Evolutionary conservation across 2,113 vertebrate species (phyloP).

Genomic region (Nannospalax galili): DNA sequence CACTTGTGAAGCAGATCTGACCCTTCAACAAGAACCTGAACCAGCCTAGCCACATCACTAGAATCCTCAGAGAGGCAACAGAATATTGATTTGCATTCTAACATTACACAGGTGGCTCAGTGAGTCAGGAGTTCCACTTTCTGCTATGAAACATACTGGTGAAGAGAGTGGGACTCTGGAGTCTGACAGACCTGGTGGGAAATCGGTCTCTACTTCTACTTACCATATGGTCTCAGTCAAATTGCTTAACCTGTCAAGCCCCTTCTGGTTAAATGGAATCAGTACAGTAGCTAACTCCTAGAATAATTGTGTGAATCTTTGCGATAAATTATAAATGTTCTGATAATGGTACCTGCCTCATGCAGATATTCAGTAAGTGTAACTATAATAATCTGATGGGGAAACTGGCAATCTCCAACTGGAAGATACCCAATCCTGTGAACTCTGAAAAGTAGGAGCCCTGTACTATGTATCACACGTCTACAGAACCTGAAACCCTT

Average conservation of each 20-base stretch:
- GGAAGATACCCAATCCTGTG: neutral
- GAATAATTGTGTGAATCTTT: neutral
- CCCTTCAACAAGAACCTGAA: neutral
- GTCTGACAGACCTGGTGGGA: neutral
- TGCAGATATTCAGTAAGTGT: neutral
- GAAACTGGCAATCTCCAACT: neutral
- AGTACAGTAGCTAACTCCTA: neutral
- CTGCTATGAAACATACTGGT: neutral
- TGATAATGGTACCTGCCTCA: neutral
- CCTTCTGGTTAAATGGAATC: neutral
- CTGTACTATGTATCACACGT: fast-evolving
- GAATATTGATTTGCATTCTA: neutral
- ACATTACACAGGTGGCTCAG: neutral
- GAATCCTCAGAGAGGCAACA: neutral
- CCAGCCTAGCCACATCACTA: neutral
- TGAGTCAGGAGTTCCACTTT: neutral
- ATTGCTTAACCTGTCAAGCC: neutral
- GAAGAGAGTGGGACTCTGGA: neutral
- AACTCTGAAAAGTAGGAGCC: neutral
- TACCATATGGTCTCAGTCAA: neutral
- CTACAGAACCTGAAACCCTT: neutral
- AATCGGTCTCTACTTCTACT: neutral
- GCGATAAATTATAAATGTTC: neutral
- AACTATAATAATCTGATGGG: neutral
- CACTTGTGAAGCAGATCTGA: neutral